Base-by-base conservation (phyloP, 2,888 invertebrate genomes). In the Drosophila borealis region DNA sequence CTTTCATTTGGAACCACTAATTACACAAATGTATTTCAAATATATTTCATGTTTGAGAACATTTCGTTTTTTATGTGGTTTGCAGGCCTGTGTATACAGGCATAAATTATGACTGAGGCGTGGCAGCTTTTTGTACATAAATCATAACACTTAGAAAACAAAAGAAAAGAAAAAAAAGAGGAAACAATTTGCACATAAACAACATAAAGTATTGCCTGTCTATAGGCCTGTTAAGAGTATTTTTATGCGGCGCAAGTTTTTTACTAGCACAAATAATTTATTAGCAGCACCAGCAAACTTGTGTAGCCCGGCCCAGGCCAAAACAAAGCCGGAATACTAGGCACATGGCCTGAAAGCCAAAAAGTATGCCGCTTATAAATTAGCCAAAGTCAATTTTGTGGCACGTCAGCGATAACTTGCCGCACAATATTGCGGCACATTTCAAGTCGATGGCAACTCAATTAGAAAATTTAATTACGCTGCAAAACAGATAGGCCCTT, bases 381-480 rank as follows among this genome's bases (percentile, higher is more conserved):
- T 64, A 79, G 50, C 8, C 70, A 53, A 51, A 70, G 79, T 75
- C 68, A 77, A 75, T 77, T 72, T 51, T 34, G 41, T 36, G 37
- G 54, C 41, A 57, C 44, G 46, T 14, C 14, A 54, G n/a, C 50
- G 44, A 50, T 66, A 54, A 65, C 44, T 56, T 21, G 56, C 64
- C 70, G 29, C 37, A 54, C 45, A 34, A 61, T 57, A 48, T 54
- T 45, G 56, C 57, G 25, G 19, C 50, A 36, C 37, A 37, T 55
- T 61, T 50, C 54, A 42, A 29, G 44, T 63, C 46, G 57, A 56
- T 29, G 59, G 67, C 61, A 73, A 73, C 51, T 83, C 80, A 83
- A 85, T 83, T 88, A 80, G 78, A 81, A 78, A 80, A 82, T 88
- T 74, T 85, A 81, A 88, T 85, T 82, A 64, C 45, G 54, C 14